These are phyloP conservation scores for Pogonocherus hispidulus DNA, from an alignment of 2,888 invertebrate species.

Conservation along the genomic window DNA sequence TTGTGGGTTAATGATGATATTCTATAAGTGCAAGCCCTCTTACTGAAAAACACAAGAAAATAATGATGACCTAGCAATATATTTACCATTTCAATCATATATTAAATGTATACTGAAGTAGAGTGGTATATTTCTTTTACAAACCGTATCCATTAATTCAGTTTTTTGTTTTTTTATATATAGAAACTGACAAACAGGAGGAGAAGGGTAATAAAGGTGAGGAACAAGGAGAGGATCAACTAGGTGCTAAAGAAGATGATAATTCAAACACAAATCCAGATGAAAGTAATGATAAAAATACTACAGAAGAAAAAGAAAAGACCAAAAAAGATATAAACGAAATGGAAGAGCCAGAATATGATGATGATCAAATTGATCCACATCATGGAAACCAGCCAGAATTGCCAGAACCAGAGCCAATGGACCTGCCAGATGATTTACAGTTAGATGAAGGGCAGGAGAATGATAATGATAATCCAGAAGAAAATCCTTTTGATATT, in stretches of 20 bases:
- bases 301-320: constrained; percentile 71
- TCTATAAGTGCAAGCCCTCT: too few relatives aligned
- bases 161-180: too few relatives aligned
- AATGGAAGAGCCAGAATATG: constrained; percentile 83
- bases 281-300: constrained; percentile 71
- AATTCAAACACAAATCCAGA: constrained; percentile 61
- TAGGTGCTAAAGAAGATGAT: constrained; percentile 81
- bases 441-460: constrained; percentile 82
- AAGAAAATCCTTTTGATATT: constrained; percentile 89
- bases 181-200: constrained; percentile 55
- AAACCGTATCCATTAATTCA: too few relatives aligned
- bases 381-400: constrained; percentile 85
- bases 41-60: too few relatives aligned
- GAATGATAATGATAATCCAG: constrained; percentile 75
- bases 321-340: constrained; percentile 81
- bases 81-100: too few relatives aligned
- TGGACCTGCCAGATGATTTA: constrained; percentile 90
- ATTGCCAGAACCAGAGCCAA: constrained; percentile 85
- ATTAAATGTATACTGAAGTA: too few relatives aligned
- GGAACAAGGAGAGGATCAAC: constrained; percentile 77
- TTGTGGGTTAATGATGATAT: too few relatives aligned
- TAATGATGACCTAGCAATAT: too few relatives aligned
- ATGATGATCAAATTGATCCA: constrained; percentile 87
- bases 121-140: too few relatives aligned
- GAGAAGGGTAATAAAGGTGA: constrained; percentile 73